Conservation (phyloP, 2,797 vertebrate genomes). For the Channallabes apus region DNA sequence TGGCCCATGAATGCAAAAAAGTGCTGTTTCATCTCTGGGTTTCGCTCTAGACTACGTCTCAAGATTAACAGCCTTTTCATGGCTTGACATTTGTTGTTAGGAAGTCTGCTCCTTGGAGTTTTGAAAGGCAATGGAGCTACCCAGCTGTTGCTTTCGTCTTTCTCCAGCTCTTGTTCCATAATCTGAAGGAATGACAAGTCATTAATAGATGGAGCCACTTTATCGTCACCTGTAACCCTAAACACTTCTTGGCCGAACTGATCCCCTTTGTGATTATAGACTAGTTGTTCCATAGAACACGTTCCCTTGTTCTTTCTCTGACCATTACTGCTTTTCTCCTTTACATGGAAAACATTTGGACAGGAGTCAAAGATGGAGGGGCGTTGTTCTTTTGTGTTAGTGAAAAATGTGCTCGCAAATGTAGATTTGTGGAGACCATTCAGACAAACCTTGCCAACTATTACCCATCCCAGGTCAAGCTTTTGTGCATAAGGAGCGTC, state of each 20-base stretch:
- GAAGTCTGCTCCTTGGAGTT: background rate
- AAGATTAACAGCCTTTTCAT: no score
- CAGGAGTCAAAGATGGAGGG: no score
- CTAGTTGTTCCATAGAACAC: no score
- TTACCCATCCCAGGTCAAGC: slow-evolving; percentile 21
- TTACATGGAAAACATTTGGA: background rate
- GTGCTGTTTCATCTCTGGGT: background rate
- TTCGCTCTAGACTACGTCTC: no score
- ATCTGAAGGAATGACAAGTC: background rate
- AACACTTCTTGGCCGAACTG: background rate
- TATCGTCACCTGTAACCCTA: background rate
- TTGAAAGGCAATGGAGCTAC: slow-evolving; percentile 7
- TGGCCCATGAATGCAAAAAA: no score
- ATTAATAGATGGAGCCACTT: background rate
- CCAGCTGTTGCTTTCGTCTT: slow-evolving; percentile 18
- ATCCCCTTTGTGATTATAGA: background rate
- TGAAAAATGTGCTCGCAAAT: background rate
- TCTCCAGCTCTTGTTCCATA: background rate
- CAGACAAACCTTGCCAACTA: slow-evolving; percentile 14
- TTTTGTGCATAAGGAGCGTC: slow-evolving; percentile 37
- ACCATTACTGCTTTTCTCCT: background rate
- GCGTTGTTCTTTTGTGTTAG: background rate
- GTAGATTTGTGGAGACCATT: background rate
- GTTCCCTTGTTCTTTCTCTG: no score
- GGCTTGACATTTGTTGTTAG: background rate